Evolutionary conservation across 2,113 vertebrate genomes (phyloP), one percentile per base, ranked within the genome.

Genomic region (Semnornis frantzii): DNA sequence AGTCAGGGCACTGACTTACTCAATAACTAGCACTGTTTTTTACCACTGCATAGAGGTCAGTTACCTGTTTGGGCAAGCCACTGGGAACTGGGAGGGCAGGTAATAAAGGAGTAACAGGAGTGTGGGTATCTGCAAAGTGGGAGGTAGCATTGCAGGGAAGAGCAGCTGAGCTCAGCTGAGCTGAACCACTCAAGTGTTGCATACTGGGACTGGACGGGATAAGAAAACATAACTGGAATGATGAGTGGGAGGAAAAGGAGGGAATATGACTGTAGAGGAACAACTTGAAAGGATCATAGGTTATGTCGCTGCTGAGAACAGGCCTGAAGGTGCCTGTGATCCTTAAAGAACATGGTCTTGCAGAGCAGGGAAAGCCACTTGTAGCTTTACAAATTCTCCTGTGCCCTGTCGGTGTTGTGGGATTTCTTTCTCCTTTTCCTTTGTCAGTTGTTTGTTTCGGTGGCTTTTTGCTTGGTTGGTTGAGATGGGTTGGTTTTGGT

Each of bases 351-450:
- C 3, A 4, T 30, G 23, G 13, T 58, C 2, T 64, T 8, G 8
- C n/a, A 62, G 21, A 65, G 17, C 25, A 25, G 76, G 34, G 30
- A 62, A 82, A 62, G 12, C 25, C 23, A 50, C 4, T 6, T 58
- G 8, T 25, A 52, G 9, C 20, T 74, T 19, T 17, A 58, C 19
- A 62, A 48, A 33, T 65, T 79, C 27, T 86, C 57, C n/a, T 37
- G 13, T 18, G 20, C 8, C 59, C 25, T 62, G 3, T 2, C 0
- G 3, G 3, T n/a, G 6, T 31, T 58, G 27, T 25, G 8, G 57
- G 16, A 9, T 2, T 1, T 60, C 33, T 33, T 18, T 21, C 18
- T 60, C 25, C 57, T 5, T 13, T 15, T 7, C 9, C 3, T 37
- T 54, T 65, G 0, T 19, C 60, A 60, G 6, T 52, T 7, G 28